These are phyloP conservation scores for Pseudomyrmex dendroicus DNA, from an alignment of 1,140 invertebrate species.

Conservation along the genomic window DNA sequence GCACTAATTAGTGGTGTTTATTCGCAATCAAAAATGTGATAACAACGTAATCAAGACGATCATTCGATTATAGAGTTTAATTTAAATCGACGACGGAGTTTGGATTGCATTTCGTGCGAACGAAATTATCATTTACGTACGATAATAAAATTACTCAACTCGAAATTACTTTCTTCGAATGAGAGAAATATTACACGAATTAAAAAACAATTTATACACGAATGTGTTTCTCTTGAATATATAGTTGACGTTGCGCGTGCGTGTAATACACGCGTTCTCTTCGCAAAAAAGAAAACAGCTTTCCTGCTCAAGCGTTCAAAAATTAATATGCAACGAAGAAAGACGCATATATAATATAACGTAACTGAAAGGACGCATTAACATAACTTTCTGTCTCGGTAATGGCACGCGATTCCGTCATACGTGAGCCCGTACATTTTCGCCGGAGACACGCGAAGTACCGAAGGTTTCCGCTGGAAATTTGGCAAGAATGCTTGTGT, in stretches of 20 bases:
- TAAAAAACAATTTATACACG: background rate
- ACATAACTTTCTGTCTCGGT: constrained; percentile 59
- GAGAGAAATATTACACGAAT: background rate
- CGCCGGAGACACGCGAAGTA: constrained; percentile 23
- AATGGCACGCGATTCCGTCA: constrained; percentile 61
- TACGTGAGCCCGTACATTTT: constrained; percentile 37
- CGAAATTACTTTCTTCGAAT: background rate
- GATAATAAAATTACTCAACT: background rate
- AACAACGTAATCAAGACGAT: constrained; percentile 24
- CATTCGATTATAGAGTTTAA: constrained; percentile 26
- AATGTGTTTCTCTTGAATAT: background rate
- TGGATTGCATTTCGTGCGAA: background rate
- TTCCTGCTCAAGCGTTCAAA: constrained; percentile 15
- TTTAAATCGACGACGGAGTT: constrained; percentile 28
- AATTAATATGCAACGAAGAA: constrained; percentile 53
- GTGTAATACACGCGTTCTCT: too few relatives aligned
- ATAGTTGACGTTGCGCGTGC: background rate
- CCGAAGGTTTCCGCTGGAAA: constrained; percentile 49
- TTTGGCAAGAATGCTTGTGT: constrained; percentile 27
- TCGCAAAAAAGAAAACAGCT: too few relatives aligned
- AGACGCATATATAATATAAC: constrained; percentile 61
- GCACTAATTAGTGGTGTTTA: constrained; percentile 2
- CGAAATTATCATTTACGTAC: constrained; percentile 7
- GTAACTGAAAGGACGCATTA: constrained; percentile 65
- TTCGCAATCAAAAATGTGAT: constrained; percentile 21